Percentiles rank a stretch among this genome's conserved stretches.
These are phyloP conservation scores for Agrypnus murinus DNA, from an alignment of 2,888 invertebrate genomes.

Conservation along the genomic window DNA sequence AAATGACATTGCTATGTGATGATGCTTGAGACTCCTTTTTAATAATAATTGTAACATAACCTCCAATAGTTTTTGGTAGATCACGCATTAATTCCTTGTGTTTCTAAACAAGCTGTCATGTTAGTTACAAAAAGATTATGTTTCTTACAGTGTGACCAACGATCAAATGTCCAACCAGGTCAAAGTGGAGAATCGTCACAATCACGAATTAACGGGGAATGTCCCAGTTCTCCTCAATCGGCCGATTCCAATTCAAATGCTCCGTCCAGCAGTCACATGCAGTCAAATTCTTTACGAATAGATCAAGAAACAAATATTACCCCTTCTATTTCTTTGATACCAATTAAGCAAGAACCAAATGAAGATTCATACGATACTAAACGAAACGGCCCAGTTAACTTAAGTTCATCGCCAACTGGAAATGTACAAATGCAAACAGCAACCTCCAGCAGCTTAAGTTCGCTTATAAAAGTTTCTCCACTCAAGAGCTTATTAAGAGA, in stretches of 20 bases:
- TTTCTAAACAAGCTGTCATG: too few species aligned
- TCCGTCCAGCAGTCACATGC: slow-evolving; percentile 80
- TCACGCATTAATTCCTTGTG: too few species aligned
- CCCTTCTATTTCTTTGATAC: slow-evolving; percentile 89
- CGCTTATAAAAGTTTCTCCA: slow-evolving; percentile 88
- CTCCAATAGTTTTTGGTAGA: too few species aligned
- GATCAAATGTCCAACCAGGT: slow-evolving; percentile 63
- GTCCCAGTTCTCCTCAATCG: slow-evolving; percentile 86
- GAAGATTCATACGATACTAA: slow-evolving; percentile 72
- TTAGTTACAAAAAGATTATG: too few species aligned
- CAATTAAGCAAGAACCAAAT: slow-evolving; percentile 83
- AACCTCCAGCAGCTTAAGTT: slow-evolving; percentile 82
- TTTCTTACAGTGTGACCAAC: slow-evolving; percentile 63
- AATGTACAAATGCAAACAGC: slow-evolving; percentile 71
- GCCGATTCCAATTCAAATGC: slow-evolving; percentile 85
- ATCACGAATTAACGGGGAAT: slow-evolving; percentile 80
- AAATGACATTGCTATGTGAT: too few species aligned
- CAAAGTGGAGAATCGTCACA: slow-evolving; percentile 69
- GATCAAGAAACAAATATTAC: slow-evolving; percentile 79
- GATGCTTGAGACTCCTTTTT: too few species aligned
- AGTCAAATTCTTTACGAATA: slow-evolving; percentile 67
- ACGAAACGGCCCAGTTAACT: slow-evolving; percentile 68
- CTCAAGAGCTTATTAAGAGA: slow-evolving; percentile 89
- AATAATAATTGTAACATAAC: too few species aligned
- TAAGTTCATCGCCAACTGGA: slow-evolving; percentile 65